phyloP scores from a whole-genome alignment of 2,888 invertebrate genomes.

The Tethea ocularis region DNA sequence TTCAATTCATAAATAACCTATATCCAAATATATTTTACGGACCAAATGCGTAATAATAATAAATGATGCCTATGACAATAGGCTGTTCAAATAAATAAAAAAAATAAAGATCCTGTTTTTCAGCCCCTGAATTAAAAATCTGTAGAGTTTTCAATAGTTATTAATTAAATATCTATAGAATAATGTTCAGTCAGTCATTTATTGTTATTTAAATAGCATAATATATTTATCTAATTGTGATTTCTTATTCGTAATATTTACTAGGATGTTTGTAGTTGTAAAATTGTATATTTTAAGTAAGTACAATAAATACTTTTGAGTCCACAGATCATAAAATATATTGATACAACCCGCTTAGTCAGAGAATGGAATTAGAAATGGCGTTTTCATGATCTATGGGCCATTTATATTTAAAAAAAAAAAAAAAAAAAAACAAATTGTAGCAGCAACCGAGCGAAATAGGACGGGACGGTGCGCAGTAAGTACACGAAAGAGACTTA shows the following conservation, averaged over 20 bases:
- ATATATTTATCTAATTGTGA: background rate
- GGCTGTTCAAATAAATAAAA: background rate
- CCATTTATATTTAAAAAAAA: too few relatives aligned
- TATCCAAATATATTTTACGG: background rate
- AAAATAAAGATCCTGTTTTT: background rate
- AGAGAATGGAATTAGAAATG: background rate
- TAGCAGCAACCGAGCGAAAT: background rate
- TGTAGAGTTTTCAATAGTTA: background rate
- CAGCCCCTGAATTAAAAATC: background rate
- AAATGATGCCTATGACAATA: background rate
- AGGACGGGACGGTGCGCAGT: background rate
- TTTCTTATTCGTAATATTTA: background rate
- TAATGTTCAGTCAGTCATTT: background rate
- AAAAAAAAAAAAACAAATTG: background rate
- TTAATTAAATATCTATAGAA: slow-evolving; percentile 3
- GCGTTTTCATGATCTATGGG: background rate
- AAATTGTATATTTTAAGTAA: background rate
- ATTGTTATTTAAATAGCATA: background rate
- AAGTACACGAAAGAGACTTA: background rate
- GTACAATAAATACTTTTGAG: background rate
- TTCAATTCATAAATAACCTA: too few relatives aligned
- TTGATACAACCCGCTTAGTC: background rate
- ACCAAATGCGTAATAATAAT: background rate
- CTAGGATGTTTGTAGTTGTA: background rate
- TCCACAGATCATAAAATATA: background rate